A percentile compares a stretch with the other conserved stretches of the same genome.
phyloP scores from a whole-genome alignment of 2,113 vertebrate genomes.

The Pipa parva region DNA sequence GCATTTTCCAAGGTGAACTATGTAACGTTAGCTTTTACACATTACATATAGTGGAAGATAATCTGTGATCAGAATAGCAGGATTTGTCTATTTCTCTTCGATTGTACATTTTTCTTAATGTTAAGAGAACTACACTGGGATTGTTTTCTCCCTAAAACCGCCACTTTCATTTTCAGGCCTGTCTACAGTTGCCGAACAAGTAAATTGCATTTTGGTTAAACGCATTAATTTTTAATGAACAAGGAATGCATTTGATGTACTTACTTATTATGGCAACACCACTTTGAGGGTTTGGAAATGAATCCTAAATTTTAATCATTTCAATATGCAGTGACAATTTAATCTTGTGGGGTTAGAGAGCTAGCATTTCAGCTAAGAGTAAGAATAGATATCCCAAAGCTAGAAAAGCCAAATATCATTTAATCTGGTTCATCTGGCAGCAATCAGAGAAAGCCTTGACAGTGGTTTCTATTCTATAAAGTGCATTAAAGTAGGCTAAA shows the following conservation, averaged over 20 bases:
- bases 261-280: slow-evolving; percentile 39
- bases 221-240: slow-evolving; percentile 37
- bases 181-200: slow-evolving; percentile 36
- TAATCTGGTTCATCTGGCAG: slow-evolving; percentile 42
- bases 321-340: slow-evolving; percentile 43
- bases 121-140: not conserved
- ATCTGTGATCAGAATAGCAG: no score
- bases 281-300: slow-evolving; percentile 42
- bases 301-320: slow-evolving; percentile 44
- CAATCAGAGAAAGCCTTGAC: slow-evolving; percentile 42
- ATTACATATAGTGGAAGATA: no score
- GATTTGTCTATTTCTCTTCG: slow-evolving; percentile 21
- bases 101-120: not conserved
- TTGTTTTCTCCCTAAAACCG: slow-evolving; percentile 25
- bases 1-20: no score
- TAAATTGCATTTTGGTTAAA: slow-evolving; percentile 41
- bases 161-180: slow-evolving; percentile 19
- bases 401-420: slow-evolving; percentile 45
- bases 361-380: slow-evolving; percentile 38
- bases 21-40: no score
- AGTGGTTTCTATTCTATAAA: slow-evolving; percentile 49
- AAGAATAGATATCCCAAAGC: slow-evolving; percentile 20
- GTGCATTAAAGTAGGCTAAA: slow-evolving; percentile 46
- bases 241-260: slow-evolving; percentile 43
- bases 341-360: slow-evolving; percentile 42